A percentile compares a stretch with the other conserved stretches of the same genome.
phyloP scores from a whole-genome alignment of 1,140 invertebrate species.

The Meloidogyne floridensis region DNA sequence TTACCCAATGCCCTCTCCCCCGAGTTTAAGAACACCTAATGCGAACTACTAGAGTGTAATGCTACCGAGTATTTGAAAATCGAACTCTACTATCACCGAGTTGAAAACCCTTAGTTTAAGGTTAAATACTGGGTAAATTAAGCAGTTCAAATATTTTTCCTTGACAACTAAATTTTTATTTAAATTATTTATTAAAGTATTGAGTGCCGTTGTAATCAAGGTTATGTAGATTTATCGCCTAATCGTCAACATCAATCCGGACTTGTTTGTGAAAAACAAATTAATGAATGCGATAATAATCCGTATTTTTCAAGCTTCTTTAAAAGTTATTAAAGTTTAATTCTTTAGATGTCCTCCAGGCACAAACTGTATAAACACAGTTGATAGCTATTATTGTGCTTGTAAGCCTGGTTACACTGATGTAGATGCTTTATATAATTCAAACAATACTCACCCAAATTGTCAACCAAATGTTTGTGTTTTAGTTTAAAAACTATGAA shows the following conservation, averaged over 20 bases:
- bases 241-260: slow-evolving; percentile 58
- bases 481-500: neutral
- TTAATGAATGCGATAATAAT: slow-evolving; percentile 56
- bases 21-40: too few species aligned
- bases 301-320: slow-evolving; percentile 38
- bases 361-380: slow-evolving; percentile 61
- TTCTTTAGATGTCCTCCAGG: slow-evolving; percentile 50
- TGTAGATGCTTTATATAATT: slow-evolving; percentile 62
- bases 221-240: slow-evolving; percentile 65
- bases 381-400: slow-evolving; percentile 58
- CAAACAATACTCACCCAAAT: slow-evolving; percentile 37
- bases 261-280: slow-evolving; percentile 56
- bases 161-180: neutral
- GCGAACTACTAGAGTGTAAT: too few species aligned
- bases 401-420: slow-evolving; percentile 61
- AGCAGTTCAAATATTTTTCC: too few species aligned
- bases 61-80: too few species aligned
- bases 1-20: too few species aligned
- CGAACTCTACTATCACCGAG: too few species aligned
- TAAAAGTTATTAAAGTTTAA: too few species aligned
- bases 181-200: slow-evolving; percentile 35
- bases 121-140: too few species aligned
- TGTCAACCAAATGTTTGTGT: slow-evolving; percentile 45
- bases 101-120: too few species aligned
- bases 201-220: slow-evolving; percentile 66